Base-by-base conservation (phyloP, 2,797 vertebrate species). In the Melanotaenia boesemani region DNA sequence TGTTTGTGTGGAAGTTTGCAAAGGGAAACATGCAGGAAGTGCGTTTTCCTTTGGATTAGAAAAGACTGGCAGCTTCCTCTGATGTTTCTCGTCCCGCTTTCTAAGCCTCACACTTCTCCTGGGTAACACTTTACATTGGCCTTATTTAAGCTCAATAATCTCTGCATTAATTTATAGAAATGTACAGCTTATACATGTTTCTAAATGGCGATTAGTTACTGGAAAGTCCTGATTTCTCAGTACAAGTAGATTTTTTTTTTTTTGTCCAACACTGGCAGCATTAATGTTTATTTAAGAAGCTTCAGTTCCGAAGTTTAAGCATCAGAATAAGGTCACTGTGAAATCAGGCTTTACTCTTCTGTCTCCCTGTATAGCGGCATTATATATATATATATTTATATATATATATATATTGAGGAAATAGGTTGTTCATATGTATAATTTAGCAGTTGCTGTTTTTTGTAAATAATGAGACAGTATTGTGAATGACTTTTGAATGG, bases 391-490 rank as follows among this genome's bases (percentile, higher is more conserved):
- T 36, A 36, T 36, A 36, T 36, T 1, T 36, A 9, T 36, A 36
- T 36, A 36, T 36, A 36, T 91, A 90, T 75, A 61, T 91, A 94
- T 91, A 91, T 70, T 55, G 83, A 93, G 86, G 88, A 90, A 87
- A 82, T 95, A 92, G 93, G 95, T 96, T 95, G 96, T 97, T 95
- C 94, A 97, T 97, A 96, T 98, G 95, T 98, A 96, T 96, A 96
- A 98, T 97, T 97, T 95, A 95, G 95, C 95, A 93, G 92, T 90
- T 95, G 94, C 95, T 83, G 68, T 63, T 83, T 75, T 95, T 91
- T 99, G 96, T 98, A 97, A 96, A 98, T 97, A 97, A 89, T 61
- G 89, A 96, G 95, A 95, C 94, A 95, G 94, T 96, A 95, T 97
- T 97, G 96, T 98, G 96, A 97, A 98, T 93, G 93, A 93, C 72